Conservation (phyloP, 2,797 vertebrate species). For the Oceanodroma leucorhoa region DNA sequence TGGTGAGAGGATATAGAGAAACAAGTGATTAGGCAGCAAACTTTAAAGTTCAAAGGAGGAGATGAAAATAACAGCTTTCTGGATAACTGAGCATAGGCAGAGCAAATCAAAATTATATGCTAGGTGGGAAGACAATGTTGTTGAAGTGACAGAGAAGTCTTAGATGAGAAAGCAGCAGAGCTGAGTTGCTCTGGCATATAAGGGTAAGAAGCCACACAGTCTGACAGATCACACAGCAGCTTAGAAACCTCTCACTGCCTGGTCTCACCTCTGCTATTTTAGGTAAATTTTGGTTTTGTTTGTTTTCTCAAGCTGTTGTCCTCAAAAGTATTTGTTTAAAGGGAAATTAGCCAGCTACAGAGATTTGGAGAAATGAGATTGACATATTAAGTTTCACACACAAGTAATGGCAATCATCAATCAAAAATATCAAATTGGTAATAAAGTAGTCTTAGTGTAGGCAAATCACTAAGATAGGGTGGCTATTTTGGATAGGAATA, state of each 20-base stretch:
- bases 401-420: not conserved
- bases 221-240: not conserved
- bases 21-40: not conserved
- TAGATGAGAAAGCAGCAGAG: rapidly evolving
- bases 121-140: not conserved
- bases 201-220: not conserved
- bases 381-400: not conserved
- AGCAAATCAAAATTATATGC: not conserved
- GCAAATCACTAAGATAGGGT: not conserved
- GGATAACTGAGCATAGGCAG: not conserved
- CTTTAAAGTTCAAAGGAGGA: not conserved
- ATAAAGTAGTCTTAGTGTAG: not conserved
- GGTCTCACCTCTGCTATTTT: not conserved
- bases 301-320: not conserved
- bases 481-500: not conserved
- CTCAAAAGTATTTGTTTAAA: not conserved
- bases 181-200: not conserved
- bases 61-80: not conserved
- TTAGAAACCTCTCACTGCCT: not conserved
- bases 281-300: not conserved
- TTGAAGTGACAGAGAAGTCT: not conserved
- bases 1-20: not conserved
- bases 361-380: not conserved
- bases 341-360: not conserved
- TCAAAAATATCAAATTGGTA: not conserved